These are phyloP conservation scores for Ctenomys sociabilis DNA, from an alignment of 2,113 vertebrate species.

Conservation along the genomic window DNA sequence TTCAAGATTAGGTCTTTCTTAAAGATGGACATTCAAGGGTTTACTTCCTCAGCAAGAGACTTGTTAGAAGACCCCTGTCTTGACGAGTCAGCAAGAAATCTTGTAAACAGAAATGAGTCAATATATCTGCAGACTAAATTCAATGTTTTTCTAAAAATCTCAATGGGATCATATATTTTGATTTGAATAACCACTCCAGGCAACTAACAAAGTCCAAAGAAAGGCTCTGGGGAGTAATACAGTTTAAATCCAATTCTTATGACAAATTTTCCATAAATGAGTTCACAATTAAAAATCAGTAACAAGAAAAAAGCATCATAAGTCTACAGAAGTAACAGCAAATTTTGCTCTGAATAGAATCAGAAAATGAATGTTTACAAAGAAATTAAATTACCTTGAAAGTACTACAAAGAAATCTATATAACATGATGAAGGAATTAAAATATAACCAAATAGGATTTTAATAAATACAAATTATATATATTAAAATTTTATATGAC, in stretches of 20 bases:
- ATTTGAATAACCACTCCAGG: not conserved
- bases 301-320: not conserved
- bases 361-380: not conserved
- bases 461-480: not conserved
- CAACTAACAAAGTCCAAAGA: slow-evolving; percentile 13
- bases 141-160: not conserved
- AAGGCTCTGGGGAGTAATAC: not conserved
- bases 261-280: slow-evolving; percentile 43
- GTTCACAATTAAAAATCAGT: slow-evolving; percentile 17
- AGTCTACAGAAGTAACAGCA: not conserved
- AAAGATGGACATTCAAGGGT: not conserved
- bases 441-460: slow-evolving; percentile 17
- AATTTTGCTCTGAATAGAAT: not conserved
- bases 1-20: not conserved
- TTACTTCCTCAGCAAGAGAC: not conserved
- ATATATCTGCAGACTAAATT: not conserved
- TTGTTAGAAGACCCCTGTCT: not conserved
- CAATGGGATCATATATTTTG: slow-evolving; percentile 25
- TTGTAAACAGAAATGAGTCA: slow-evolving; percentile 22
- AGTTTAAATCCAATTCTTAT: not conserved
- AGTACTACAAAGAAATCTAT: not conserved
- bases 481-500: not conserved
- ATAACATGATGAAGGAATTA: not conserved
- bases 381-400: not conserved
- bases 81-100: not conserved